phyloP scores from a whole-genome alignment of 2,797 vertebrate species.

The Hoplostethus mediterraneus region DNA sequence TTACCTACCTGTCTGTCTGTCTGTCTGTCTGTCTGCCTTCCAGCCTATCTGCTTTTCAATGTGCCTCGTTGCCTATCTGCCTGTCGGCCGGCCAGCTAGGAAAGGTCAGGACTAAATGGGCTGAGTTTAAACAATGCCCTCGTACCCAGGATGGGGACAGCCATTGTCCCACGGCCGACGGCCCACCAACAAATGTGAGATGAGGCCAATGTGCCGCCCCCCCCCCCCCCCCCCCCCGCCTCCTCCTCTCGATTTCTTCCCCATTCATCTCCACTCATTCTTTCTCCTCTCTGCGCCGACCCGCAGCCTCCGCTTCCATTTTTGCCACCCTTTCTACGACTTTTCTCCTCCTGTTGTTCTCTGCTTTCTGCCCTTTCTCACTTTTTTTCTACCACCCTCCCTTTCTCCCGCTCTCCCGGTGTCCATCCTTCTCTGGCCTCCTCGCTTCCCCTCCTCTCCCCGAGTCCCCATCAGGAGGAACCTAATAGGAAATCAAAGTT shows the following conservation, averaged over 20 bases:
- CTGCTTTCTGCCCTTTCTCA: slow-evolving; percentile 31
- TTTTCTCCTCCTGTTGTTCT: slow-evolving; percentile 33
- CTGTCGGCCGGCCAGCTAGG: slow-evolving; percentile 79
- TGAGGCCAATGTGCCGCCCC: slow-evolving; percentile 63
- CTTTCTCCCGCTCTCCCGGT: slow-evolving; percentile 16
- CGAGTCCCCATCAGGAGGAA: slow-evolving; percentile 95
- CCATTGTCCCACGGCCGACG: slow-evolving; percentile 85
- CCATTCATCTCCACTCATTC: too few species aligned
- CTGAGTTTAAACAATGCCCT: slow-evolving; percentile 91
- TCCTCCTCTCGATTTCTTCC: slow-evolving; percentile 17
- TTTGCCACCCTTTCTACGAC: slow-evolving; percentile 22
- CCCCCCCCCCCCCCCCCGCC: slow-evolving; percentile 37
- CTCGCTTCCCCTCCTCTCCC: slow-evolving; percentile 63
- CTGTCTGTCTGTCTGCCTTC: slow-evolving; percentile 50
- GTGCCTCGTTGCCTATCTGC: slow-evolving; percentile 54
- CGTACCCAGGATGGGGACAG: slow-evolving; percentile 82
- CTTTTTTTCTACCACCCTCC: slow-evolving; percentile 18
- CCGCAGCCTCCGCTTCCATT: slow-evolving; percentile 16
- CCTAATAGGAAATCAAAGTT: slow-evolving; percentile 99
- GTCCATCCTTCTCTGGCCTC: slow-evolving; percentile 52
- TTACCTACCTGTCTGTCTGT: slow-evolving; percentile 34
- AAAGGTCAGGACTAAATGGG: slow-evolving; percentile 87
- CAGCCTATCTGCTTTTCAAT: slow-evolving; percentile 54
- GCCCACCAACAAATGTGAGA: slow-evolving; percentile 89
- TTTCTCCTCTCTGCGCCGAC: slow-evolving; percentile 5